Base-by-base conservation (phyloP, 2,113 vertebrate genomes). In the Raja brachyura region DNA sequence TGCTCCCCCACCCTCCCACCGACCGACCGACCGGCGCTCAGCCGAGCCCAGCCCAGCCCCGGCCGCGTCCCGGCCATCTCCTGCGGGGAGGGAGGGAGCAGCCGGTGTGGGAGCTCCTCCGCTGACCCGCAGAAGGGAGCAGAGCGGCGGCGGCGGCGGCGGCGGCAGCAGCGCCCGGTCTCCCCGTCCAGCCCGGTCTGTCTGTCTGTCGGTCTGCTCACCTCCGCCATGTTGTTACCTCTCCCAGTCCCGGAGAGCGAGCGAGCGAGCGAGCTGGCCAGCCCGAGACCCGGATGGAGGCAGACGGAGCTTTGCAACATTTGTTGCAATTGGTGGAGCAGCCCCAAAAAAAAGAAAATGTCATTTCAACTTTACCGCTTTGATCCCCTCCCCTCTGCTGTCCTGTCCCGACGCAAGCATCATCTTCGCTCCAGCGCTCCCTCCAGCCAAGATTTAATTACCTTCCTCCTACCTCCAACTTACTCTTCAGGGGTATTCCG, bases 201-300 rank as follows among this genome's bases (percentile, higher is more conserved):
- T 77, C 97, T 96, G n/a, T n/a, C n/a, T n/a, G n/a, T 48, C 1
- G 0, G 39, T 48, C 1, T 48, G 95, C 98, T 98, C 97, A 98
- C 98, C 98, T 99, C 98, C 98, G 98, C 98, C 98, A 98, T 98
- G 98, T 98, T 98, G 98, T 97, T 98, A 98, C 97, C 97, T 98
- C 97, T 96, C 96, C 96, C 96, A 97, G 97, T 96, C 96, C 96
- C 96, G 97, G 97, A 96, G 97, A 98, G 96, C 96, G 96, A 96
- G 96, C 96, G 95, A 95, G 3, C 39, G 39, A 48, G 96, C 94
- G n/a, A 96, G 96, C 96, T 96, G 95, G 95, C 95, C 95, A 95
- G 96, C 96, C 94, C 95, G 97, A 96, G 97, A 97, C 98, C 98
- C 98, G 98, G 97, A 98, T 99, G 94, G 95, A 94, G 95, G 95